Percentiles rank a stretch among this genome's conserved stretches.
Evolutionary conservation across 2,888 invertebrate species (phyloP).

Genomic region (Cyaniris semiargus): DNA sequence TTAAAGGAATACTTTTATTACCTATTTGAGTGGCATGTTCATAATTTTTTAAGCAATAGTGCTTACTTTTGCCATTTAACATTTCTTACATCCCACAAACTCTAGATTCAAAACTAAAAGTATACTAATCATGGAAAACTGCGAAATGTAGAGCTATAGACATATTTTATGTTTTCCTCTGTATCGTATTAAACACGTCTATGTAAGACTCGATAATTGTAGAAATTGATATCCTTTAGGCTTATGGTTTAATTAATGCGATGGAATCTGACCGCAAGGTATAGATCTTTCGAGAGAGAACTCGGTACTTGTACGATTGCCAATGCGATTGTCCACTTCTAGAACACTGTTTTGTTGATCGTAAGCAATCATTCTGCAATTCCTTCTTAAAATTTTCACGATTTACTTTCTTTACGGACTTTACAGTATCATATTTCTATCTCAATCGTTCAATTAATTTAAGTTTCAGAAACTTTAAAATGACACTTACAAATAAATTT

Average conservation of each 20-base stretch:
- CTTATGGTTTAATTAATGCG: not conserved
- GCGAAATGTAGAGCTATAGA: not conserved
- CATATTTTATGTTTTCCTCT: too few relatives aligned
- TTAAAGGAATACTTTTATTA: not conserved
- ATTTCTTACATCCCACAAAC: not conserved
- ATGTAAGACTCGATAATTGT: conserved; percentile 16
- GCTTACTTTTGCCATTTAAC: too few relatives aligned
- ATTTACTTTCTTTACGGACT: not conserved
- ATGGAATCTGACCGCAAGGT: conserved; percentile 11
- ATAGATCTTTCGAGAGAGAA: conserved; percentile 17
- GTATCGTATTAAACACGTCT: not conserved
- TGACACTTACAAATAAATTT: not conserved
- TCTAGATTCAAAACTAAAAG: not conserved
- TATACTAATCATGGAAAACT: not conserved
- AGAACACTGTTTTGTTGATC: not conserved
- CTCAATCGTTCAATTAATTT: not conserved
- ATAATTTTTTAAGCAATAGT: not conserved
- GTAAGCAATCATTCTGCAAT: not conserved
- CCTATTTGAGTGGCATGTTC: not conserved
- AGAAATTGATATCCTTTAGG: not conserved
- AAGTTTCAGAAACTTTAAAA: not conserved
- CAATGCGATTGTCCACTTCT: not conserved
- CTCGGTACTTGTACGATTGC: conserved; percentile 10
- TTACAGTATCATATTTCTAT: conserved; percentile 1
- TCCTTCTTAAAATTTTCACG: not conserved